Evolutionary conservation across 2,797 vertebrate species (phyloP).

Genomic region (Acipenser ruthenus): DNA sequence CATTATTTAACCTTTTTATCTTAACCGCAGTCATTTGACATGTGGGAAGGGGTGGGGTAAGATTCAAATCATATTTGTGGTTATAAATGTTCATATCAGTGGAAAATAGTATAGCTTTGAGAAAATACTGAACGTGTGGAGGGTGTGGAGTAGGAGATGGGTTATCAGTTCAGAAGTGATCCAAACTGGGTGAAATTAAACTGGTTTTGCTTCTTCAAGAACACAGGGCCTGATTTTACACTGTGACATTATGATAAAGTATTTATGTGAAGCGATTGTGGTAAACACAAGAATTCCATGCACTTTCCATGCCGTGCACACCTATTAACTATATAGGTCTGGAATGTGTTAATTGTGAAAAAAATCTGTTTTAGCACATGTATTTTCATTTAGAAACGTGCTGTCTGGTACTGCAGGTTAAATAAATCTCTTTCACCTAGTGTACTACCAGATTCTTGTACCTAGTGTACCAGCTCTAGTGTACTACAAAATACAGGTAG

Average conservation of each 20-base stretch:
- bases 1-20: slow-evolving; percentile 54
- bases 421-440: too few relatives aligned
- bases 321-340: too few relatives aligned
- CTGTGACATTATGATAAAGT: background rate
- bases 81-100: slow-evolving; percentile 36
- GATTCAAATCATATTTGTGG: slow-evolving; percentile 34
- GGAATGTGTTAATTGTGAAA: too few relatives aligned
- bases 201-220: slow-evolving; percentile 14
- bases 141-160: slow-evolving; percentile 18
- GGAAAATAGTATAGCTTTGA: slow-evolving; percentile 17
- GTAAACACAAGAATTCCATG: slow-evolving; percentile 3
- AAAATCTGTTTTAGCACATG: too few relatives aligned
- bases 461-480: too few relatives aligned
- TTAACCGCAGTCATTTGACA: slow-evolving; percentile 44
- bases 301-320: too few relatives aligned
- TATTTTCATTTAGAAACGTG: too few relatives aligned
- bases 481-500: too few relatives aligned
- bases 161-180: background rate
- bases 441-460: too few relatives aligned
- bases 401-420: too few relatives aligned
- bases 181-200: too few relatives aligned
- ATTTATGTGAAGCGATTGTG: background rate
- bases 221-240: background rate
- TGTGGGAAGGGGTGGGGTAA: slow-evolving; percentile 35
- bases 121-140: slow-evolving; percentile 30